These are phyloP conservation scores for Papilio elwesi DNA, from an alignment of 2,888 invertebrate species.

Conservation along the genomic window DNA sequence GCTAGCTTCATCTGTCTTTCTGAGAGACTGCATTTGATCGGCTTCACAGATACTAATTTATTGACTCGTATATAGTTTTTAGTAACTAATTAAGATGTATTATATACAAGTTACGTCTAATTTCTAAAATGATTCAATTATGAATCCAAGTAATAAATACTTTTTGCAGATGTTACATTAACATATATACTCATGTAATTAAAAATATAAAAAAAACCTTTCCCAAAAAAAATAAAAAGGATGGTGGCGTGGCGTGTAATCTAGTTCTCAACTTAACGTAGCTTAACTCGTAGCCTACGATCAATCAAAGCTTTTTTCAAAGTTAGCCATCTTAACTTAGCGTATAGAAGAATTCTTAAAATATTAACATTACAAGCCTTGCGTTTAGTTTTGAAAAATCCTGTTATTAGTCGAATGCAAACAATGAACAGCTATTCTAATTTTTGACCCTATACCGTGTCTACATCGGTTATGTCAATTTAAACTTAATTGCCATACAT, in stretches of 20 bases:
- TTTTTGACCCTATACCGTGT: conserved; percentile 9
- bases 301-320: background rate
- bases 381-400: background rate
- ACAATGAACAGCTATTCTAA: conserved; percentile 27
- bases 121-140: too few relatives aligned
- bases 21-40: background rate
- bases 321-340: background rate
- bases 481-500: background rate
- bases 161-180: background rate
- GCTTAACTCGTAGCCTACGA: background rate
- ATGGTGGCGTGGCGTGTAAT: too few relatives aligned
- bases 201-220: too few relatives aligned
- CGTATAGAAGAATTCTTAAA: background rate
- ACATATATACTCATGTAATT: too few relatives aligned
- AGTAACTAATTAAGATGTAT: too few relatives aligned
- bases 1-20: background rate
- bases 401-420: background rate
- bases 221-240: too few relatives aligned
- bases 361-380: background rate
- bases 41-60: too few relatives aligned
- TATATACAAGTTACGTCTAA: background rate
- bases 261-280: background rate
- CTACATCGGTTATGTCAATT: background rate
- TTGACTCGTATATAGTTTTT: too few relatives aligned
- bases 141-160: too few relatives aligned